Evolutionary conservation across 2,797 vertebrate species (phyloP).

Genomic region (Echiichthys vipera): DNA sequence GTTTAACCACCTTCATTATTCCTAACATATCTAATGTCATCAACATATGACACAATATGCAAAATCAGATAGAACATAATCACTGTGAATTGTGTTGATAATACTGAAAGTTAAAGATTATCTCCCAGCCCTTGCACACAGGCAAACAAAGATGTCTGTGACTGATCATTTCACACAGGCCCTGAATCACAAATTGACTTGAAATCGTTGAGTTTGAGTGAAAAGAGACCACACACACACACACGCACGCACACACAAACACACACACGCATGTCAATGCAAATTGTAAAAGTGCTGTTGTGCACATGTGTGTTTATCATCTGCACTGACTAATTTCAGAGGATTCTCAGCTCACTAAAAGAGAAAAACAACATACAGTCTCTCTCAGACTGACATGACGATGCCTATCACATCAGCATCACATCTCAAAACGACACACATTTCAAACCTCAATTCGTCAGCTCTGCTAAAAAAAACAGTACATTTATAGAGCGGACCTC

Average conservation of each 20-base stretch:
- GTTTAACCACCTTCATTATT: too few relatives aligned
- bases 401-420: neutral
- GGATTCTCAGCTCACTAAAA: neutral
- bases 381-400: neutral
- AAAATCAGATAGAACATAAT: neutral
- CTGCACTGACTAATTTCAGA: constrained; percentile 17
- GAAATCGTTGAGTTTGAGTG: neutral
- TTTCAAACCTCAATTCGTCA: constrained; percentile 15
- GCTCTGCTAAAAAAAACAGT: constrained; percentile 8
- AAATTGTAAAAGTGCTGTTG: constrained; percentile 72
- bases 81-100: neutral
- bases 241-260: constrained; percentile 11
- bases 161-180: neutral
- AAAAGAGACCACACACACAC: constrained; percentile 13
- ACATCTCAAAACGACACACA: neutral
- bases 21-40: neutral
- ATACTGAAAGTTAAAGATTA: neutral
- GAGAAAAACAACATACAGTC: neutral
- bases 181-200: neutral
- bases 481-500: neutral
- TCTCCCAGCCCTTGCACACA: neutral
- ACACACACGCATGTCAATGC: constrained; percentile 8
- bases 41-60: neutral
- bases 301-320: constrained; percentile 56
- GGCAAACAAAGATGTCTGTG: neutral